Percentiles rank a stretch among this genome's conserved stretches.
phyloP scores from a whole-genome alignment of 2,888 invertebrate genomes.

The Julus scanicus region DNA sequence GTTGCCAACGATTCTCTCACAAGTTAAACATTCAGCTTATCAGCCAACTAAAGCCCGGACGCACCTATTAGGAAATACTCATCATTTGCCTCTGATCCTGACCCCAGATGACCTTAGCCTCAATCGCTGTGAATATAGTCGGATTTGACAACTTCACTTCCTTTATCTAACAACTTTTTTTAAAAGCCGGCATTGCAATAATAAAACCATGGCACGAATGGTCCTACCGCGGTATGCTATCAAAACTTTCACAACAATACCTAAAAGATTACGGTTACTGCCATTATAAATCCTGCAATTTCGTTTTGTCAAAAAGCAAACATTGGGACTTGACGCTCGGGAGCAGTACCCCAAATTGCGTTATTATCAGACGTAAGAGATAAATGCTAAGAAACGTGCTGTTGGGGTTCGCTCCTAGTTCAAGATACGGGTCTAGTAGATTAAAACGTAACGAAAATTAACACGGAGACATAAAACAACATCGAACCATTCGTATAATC shows the following conservation, averaged over 20 bases:
- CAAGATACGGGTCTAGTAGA: background rate
- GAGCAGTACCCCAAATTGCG: background rate
- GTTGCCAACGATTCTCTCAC: background rate
- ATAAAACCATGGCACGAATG: background rate
- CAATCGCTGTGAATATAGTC: background rate
- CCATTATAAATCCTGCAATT: background rate
- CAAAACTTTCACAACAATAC: background rate
- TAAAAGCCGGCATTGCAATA: background rate
- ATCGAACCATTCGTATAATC: background rate
- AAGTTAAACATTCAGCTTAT: background rate
- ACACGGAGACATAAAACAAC: background rate
- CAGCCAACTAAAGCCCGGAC: background rate
- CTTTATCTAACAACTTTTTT: background rate
- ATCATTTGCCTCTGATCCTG: background rate
- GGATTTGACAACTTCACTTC: background rate
- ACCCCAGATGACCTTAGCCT: conserved; percentile 33
- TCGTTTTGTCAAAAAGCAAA: background rate
- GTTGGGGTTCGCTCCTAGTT: background rate
- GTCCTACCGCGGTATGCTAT: background rate
- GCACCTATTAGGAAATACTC: background rate
- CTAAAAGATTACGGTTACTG: background rate
- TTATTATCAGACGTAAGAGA: background rate
- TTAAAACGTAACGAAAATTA: background rate
- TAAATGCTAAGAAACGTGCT: conserved; percentile 12
- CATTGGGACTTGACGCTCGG: background rate